phyloP scores from a whole-genome alignment of 2,113 vertebrate species.

The Spizaetus ornatus region DNA sequence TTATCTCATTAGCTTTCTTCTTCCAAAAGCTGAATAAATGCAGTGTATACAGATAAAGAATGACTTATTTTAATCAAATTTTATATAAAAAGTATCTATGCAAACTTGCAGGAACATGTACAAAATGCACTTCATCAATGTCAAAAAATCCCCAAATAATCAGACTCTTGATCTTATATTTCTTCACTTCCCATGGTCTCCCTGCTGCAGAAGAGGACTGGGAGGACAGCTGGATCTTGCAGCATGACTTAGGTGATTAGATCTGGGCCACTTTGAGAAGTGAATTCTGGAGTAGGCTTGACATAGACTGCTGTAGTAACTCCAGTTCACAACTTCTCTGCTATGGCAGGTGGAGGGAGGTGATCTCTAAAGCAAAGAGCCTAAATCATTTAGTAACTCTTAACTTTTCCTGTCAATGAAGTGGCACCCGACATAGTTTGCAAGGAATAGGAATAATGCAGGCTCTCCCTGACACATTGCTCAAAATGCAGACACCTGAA shows the following conservation, averaged over 20 bases:
- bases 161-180: neutral
- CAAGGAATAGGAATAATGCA: neutral
- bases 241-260: neutral
- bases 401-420: neutral
- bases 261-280: neutral
- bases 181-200: neutral
- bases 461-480: neutral
- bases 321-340: neutral
- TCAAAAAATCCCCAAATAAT: neutral
- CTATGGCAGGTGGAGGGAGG: too few species aligned
- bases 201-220: neutral
- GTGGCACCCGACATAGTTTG: neutral
- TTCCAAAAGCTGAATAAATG: neutral
- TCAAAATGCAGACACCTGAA: neutral
- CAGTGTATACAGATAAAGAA: neutral
- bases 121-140: neutral
- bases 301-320: neutral
- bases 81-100: neutral
- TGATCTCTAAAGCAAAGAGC: neutral
- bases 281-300: neutral
- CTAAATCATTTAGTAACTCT: too few species aligned
- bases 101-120: neutral
- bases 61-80: neutral
- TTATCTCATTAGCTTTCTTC: neutral
- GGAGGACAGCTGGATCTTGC: neutral